phyloP scores from a whole-genome alignment of 2,888 invertebrate genomes.

The Halictus ligatus region DNA sequence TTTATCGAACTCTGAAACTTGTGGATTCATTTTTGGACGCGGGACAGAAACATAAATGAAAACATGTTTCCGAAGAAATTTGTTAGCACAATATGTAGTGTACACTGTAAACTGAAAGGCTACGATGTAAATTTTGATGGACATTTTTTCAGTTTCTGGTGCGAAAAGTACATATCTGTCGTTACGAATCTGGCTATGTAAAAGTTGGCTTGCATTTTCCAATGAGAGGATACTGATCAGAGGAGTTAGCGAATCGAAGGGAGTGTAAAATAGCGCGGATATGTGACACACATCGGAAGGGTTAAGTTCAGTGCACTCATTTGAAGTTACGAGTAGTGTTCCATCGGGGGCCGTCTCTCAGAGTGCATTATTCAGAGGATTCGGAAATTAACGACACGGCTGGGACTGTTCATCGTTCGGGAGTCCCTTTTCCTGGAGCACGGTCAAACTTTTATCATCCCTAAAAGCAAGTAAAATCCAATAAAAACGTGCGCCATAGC shows the following conservation, averaged over 20 bases:
- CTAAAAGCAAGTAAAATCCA: constrained; percentile 1
- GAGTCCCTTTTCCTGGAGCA: background rate
- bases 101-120: background rate
- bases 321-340: background rate
- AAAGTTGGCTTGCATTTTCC: background rate
- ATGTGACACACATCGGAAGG: background rate
- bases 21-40: background rate
- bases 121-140: too few species aligned
- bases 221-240: background rate
- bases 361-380: constrained; percentile 1
- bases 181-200: background rate
- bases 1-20: too few species aligned
- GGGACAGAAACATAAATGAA: background rate
- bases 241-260: background rate
- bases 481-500: background rate
- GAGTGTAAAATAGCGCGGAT: background rate
- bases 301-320: constrained; percentile 2
- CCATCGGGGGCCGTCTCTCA: background rate
- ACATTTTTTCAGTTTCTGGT: too few species aligned
- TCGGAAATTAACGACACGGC: constrained; percentile 3
- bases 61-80: background rate
- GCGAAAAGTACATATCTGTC: too few species aligned
- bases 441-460: background rate
- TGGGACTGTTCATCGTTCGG: background rate
- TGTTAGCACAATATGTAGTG: background rate